Evolutionary conservation across 2,113 vertebrate genomes (phyloP).

Genomic region (Microtus richardsoni): DNA sequence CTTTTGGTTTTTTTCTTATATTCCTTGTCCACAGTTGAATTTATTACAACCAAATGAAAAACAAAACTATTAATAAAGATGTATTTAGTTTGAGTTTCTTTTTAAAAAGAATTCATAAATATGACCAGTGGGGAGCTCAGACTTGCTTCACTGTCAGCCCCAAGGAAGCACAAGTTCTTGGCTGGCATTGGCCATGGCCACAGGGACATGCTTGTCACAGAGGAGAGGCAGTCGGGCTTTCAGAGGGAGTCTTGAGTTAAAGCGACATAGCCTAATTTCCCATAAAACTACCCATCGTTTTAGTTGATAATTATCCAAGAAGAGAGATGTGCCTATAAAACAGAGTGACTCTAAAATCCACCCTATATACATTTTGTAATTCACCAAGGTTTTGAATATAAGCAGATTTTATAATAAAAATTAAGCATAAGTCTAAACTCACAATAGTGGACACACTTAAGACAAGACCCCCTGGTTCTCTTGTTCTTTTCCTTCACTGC

Average conservation of each 20-base stretch:
- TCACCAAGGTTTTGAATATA: background rate
- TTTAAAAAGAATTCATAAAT: background rate
- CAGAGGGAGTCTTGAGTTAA: background rate
- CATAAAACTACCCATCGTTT: background rate
- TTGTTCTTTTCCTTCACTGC: background rate
- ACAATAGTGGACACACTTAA: background rate
- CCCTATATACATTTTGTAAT: constrained; percentile 1
- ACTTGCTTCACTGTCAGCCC: background rate
- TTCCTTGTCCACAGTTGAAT: background rate
- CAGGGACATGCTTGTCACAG: rapidly evolving
- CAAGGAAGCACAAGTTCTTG: background rate
- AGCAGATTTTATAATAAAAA: constrained; percentile 9
- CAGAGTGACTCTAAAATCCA: background rate
- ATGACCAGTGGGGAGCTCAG: background rate
- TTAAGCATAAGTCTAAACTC: background rate
- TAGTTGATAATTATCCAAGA: background rate
- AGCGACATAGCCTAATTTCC: background rate
- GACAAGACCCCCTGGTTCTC: background rate
- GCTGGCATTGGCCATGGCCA: background rate
- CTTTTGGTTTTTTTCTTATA: constrained; percentile 37
- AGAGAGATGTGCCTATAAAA: background rate
- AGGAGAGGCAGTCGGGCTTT: background rate
- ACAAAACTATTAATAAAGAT: background rate
- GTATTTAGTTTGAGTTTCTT: constrained; percentile 44
- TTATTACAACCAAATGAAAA: constrained; percentile 30